Evolutionary conservation across 2,888 invertebrate genomes (phyloP), one percentile per base, ranked within the genome.

Genomic region (Atrina japonica): DNA sequence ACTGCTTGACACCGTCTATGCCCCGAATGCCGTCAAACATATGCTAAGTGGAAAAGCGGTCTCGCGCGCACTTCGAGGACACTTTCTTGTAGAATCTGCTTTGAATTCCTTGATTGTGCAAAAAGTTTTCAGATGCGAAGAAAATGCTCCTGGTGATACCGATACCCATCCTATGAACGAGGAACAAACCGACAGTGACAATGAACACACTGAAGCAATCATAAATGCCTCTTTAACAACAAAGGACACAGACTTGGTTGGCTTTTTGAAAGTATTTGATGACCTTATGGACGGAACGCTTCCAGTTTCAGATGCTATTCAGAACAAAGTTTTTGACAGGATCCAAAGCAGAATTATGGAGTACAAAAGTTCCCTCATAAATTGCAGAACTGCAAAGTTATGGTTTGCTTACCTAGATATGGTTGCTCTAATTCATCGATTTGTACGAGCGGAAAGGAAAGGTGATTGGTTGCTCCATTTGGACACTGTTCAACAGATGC

Each of bases 31-130:
- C 9, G 82, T 84, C 11, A 27, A 21, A n/a, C 80, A 82, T 52
- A 83, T 84, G 72, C 56, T 82, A 5, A 70, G 49, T 73, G 82
- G 83, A n/a, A 84, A 85, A 66, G 73, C 76, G 21, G 61, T 70
- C 16, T 35, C 68, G 21, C 53, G 73, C 30, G 81, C 81, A 29
- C 40, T 76, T 14, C 47, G 83, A 55, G 82, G 73, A 21, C 80
- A 82, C 56, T 63, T 82, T 30, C 64, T 82, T 9, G 71, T 80
- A 21, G 75, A 80, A 59, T 65, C 68, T 55, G 73, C 68, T 27
- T 56, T 75, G 18, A 66, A 69, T 55, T 50, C 53, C 9, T 35
- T 35, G 6, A 7, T 35, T 35, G 5, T 7, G 52, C 52, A 21
- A n/a, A 1, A 47, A 47, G 6, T 14, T 47, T 47, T 47, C 14